Base-by-base conservation (phyloP, 37 sponge, comb jelly and placozoan species). In the Haliclona indistincta region DNA sequence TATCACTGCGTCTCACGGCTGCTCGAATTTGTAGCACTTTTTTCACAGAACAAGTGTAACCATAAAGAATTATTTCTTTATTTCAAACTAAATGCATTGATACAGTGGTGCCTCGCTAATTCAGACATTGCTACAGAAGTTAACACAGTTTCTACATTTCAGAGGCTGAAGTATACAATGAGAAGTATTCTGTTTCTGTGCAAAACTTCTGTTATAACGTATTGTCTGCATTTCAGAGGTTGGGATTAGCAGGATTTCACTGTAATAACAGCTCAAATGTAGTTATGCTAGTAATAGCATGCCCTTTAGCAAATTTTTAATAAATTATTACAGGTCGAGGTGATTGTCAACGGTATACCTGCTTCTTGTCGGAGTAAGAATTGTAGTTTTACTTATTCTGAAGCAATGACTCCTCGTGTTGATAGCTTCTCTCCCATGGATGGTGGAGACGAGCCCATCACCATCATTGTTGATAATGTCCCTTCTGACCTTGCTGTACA, bases 381-480 rank as follows among this genome's bases (percentile, higher is more conserved):
- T 76, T 94, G 95, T 52, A 36, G 62, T 29, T 87, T 87, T 56
- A 73, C 65, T 33, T 86, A 54, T 54, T 43, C 63, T 29, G 41
- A 47, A 71, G 20, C 22, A 38, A 61, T 61, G 63, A 61, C 19
- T 32, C 17, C 67, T 36, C n/a, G n/a, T n/a, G 63, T 61, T 42
- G 1, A 56, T n/a, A 60, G 3, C 4, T 3, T 23, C n/a, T 37
- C 62, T 38, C 28, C 85, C 85, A 38, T 29, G 2, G 34, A 62
- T 42, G 82, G 82, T 0, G 79, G 71, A 41, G 86, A 79, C 0
- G 95, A 23, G 26, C 7, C 26, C 32, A 73, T 97, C 30, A 88
- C 89, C 66, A 86, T 97, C 77, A 54, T 47, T 78, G 97, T 95
- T 54, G 74, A 44, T 53, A 80, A 81, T 19, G 81, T 97, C 49